Base-by-base conservation (phyloP, 2,888 invertebrate genomes). In the Gnatocerus cornutus region DNA sequence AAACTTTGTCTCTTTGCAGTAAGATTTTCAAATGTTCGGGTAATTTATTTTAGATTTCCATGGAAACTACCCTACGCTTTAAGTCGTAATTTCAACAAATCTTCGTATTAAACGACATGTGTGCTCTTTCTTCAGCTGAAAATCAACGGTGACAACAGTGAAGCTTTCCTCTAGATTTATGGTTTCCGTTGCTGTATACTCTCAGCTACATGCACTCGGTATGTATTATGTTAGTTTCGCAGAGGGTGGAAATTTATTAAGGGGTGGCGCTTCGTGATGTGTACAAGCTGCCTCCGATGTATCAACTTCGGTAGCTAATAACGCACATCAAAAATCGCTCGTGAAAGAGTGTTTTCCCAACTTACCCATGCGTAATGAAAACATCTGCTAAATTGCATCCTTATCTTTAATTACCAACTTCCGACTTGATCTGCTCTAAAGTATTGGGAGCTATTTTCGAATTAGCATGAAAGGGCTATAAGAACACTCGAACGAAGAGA, bases 91-190 rank as follows among this genome's bases (percentile, higher is more conserved):
- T 46, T 61, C 29, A 46, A 39, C 48, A 37, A 30, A 37, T 63
- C 63, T 39, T 14, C 13, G 65, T 67, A 68, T 68, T 61, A 59
- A 70, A 69, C 68, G 33, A 16, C 7, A n/a, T 13, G n/a, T 29
- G 43, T 61, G 46, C 27, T 29, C 45, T 55, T 69, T 65, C 73
- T 73, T 72, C 73, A 71, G 69, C 74, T 74, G 69, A 72, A 76
- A 77, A 77, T 77, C 76, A 77, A 67, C 76, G 76, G 69, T 73
- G 77, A 76, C 76, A 77, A 70, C 39, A 58, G n/a, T 41, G 55
- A 39, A 21, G 66, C 62, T 14, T 61, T 66, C 62, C 58, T 48
- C 13, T 7, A 70, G 70, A 70, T 70, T 70, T 70, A 70, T 62
- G 52, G 29, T 50, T 59, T 29, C 29, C 59, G 65, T 53, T 59